A percentile compares a stretch with the other conserved stretches of the same genome.
Evolutionary conservation across 2,113 vertebrate species (phyloP).

Genomic region (Gnathonemus echidnorhynchus): DNA sequence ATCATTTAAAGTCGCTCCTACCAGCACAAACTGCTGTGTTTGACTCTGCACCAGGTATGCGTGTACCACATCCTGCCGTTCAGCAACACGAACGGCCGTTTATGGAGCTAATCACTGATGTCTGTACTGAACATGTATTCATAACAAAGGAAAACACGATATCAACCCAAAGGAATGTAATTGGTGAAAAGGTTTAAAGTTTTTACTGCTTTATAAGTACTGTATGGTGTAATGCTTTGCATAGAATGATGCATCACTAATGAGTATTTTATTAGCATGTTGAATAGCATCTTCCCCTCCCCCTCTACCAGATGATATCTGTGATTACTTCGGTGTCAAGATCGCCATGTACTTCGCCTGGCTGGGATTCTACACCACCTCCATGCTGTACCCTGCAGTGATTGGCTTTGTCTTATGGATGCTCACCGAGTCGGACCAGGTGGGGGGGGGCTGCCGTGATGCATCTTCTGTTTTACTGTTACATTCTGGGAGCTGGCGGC

Average conservation of each 20-base stretch:
- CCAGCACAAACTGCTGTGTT: background rate
- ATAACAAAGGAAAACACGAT: background rate
- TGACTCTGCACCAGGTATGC: background rate
- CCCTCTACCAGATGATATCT: conserved; percentile 76
- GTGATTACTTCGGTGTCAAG: conserved; percentile 95
- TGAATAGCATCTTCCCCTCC: background rate
- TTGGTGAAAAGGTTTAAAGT: no score
- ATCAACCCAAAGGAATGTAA: background rate
- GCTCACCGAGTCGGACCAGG: conserved; percentile 89
- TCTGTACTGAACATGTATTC: background rate
- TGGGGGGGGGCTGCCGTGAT: conserved; percentile 35
- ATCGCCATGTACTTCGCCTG: conserved; percentile 97
- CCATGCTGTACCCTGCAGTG: conserved; percentile 90
- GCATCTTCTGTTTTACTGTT: background rate
- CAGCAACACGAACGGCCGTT: background rate
- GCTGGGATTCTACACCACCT: conserved; percentile 95
- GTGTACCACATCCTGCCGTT: background rate
- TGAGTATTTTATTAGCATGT: background rate
- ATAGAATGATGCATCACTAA: background rate
- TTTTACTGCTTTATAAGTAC: background rate
- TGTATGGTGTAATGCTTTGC: background rate
- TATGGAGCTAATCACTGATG: background rate
- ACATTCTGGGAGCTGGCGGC: background rate
- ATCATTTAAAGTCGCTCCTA: background rate
- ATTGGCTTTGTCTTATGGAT: conserved; percentile 89